Evolutionary conservation across 2,113 vertebrate genomes (phyloP), one percentile per base, ranked within the genome.

Genomic region (Agelaius phoeniceus): DNA sequence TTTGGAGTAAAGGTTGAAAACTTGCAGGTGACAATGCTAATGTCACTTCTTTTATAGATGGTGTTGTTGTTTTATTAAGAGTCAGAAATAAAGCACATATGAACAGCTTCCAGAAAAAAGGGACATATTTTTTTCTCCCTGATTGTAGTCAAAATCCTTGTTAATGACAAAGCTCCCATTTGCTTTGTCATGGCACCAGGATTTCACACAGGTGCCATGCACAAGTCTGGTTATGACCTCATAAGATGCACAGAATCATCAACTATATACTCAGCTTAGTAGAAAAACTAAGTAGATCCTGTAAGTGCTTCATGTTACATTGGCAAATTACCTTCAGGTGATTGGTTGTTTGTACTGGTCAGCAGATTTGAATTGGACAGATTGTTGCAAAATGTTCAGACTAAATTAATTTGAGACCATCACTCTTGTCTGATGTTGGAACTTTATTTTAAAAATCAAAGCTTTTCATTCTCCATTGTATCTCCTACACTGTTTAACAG

Each of bases 221-320:
- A 78, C 28, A 49, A 17, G 7, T 69, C 72, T 65, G 12, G 49
- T 67, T 24, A 41, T 0, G 0, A 22, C 22, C 19, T 41, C 27
- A 28, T 28, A 23, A 4, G 20, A 82, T 41, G 19, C 35, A 76
- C 28, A 46, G 68, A 89, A 73, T 16, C 51, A 68, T 16, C 55
- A 87, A 58, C n/a, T 39, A 7, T 15, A 21, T 31, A 51, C 19
- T 59, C 61, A 49, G 12, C 58, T 94, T 41, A 79, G 19, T 8
- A 55, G 41, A 57, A 87, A 62, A 89, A 76, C 3, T n/a, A 51
- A 61, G 23, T 44, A 41, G 57, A 11, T 65, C n/a, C 18, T 57
- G 8, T 41, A 66, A 49, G 2, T 7, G 17, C 26, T 66, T 69
- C 15, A 28, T 8, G 3, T 62, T 66, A 62, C 0, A 0, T 4